phyloP scores from a whole-genome alignment of 2,113 vertebrate species.

The Grantiella picta region DNA sequence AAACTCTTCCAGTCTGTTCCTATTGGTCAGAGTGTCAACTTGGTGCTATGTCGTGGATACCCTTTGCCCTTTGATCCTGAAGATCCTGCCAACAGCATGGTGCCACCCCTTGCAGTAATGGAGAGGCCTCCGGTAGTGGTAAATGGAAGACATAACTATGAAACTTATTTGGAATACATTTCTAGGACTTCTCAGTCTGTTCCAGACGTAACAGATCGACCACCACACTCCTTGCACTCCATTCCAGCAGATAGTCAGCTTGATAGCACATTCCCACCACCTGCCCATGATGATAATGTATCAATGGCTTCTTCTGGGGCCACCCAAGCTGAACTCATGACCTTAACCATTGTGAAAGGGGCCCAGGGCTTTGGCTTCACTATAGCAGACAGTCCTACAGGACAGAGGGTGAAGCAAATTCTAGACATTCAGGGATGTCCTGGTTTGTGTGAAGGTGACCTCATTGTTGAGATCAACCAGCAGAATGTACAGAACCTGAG shows the following conservation, averaged over 20 bases:
- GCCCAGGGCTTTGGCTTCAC: slow-evolving; percentile 97
- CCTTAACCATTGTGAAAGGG: slow-evolving; percentile 97
- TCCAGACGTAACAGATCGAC: slow-evolving; percentile 84
- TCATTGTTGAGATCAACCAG: slow-evolving; percentile 98
- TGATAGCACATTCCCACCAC: slow-evolving; percentile 89
- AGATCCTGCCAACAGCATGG: slow-evolving; percentile 86
- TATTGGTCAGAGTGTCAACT: slow-evolving; percentile 94
- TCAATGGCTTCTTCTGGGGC: slow-evolving; percentile 96
- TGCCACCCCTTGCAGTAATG: slow-evolving; percentile 92
- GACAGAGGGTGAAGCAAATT: slow-evolving; percentile 96
- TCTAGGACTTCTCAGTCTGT: slow-evolving; percentile 92
- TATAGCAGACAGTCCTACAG: slow-evolving; percentile 92
- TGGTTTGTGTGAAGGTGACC: slow-evolving; percentile 94
- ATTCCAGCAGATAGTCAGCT: slow-evolving; percentile 89
- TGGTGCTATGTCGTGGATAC: slow-evolving; percentile 96
- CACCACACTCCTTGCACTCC: slow-evolving; percentile 82
- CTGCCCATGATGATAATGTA: slow-evolving; percentile 91
- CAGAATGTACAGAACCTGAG: slow-evolving; percentile 89
- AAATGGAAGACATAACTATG: slow-evolving; percentile 94
- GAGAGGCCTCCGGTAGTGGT: slow-evolving; percentile 90
- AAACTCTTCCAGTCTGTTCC: slow-evolving; percentile 98
- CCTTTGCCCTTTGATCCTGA: slow-evolving; percentile 95
- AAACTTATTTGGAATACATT: slow-evolving; percentile 96
- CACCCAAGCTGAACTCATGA: slow-evolving; percentile 92
- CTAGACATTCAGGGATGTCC: slow-evolving; percentile 96